These are phyloP conservation scores for Lepidurus couesii DNA, from an alignment of 1,140 invertebrate genomes.

Conservation along the genomic window DNA sequence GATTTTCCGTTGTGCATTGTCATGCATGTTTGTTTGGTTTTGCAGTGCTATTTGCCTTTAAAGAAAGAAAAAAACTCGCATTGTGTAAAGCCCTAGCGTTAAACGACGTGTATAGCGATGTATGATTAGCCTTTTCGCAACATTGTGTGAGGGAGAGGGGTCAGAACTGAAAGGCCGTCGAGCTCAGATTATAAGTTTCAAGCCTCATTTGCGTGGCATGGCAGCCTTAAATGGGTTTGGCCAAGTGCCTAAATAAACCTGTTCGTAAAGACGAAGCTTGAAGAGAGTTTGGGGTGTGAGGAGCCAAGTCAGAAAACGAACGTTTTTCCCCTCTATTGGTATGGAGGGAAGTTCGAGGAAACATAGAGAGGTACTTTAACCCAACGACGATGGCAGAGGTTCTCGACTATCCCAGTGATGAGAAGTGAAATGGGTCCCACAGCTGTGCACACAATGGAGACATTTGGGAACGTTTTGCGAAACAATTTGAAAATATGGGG, in stretches of 20 bases:
- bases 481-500: conserved; percentile 5
- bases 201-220: neutral
- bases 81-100: too few relatives aligned
- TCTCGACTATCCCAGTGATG: neutral
- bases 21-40: too few relatives aligned
- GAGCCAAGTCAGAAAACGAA: neutral
- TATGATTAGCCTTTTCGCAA: neutral
- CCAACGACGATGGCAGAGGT: neutral
- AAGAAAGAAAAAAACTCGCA: too few relatives aligned
- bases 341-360: neutral
- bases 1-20: too few relatives aligned
- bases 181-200: neutral
- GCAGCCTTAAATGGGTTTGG: neutral
- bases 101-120: too few relatives aligned
- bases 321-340: neutral
- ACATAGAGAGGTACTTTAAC: neutral
- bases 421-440: neutral
- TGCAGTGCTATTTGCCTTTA: too few relatives aligned
- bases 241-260: neutral
- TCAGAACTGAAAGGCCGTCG: neutral
- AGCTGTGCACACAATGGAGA: conserved; percentile 18
- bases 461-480: neutral
- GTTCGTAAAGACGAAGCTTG: neutral
- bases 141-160: neutral
- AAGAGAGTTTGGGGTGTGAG: neutral